Conservation (phyloP, 92 coral and sea anemone species). For the Parazoanthus darwini region DNA sequence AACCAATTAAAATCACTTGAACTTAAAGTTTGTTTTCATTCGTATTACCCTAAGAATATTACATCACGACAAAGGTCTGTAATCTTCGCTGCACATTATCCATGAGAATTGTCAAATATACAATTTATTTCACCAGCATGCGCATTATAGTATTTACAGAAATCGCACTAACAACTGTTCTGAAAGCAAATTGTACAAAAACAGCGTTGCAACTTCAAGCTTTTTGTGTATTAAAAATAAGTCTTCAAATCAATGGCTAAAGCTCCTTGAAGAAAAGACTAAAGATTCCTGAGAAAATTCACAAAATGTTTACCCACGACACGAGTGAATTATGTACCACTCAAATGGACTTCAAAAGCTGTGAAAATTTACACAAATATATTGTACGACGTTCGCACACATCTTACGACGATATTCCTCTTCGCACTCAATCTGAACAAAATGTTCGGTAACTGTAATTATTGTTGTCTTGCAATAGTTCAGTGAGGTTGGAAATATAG, state of each 20-base stretch:
- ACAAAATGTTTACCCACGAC: slow-evolving; percentile 4
- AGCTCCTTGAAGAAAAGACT: neutral
- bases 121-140: neutral
- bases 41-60: neutral
- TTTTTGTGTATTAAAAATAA: neutral
- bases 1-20: neutral
- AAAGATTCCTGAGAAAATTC: neutral
- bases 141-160: neutral
- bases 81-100: neutral
- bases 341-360: slow-evolving; percentile 3
- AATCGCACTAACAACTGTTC: neutral
- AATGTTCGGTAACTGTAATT: slow-evolving; percentile 63
- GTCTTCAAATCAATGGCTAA: neutral
- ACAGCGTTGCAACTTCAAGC: neutral
- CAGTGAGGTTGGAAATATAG: slow-evolving; percentile 90
- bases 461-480: slow-evolving; percentile 65
- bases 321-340: neutral
- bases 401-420: too few relatives aligned
- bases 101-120: neutral
- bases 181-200: neutral
- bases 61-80: neutral
- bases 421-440: slow-evolving; percentile 34
- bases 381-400: neutral
- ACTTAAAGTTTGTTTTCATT: neutral
- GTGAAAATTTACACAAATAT: slow-evolving; percentile 2